phyloP scores from a whole-genome alignment of 2,113 vertebrate species.

The Argyrosomus japonicus region DNA sequence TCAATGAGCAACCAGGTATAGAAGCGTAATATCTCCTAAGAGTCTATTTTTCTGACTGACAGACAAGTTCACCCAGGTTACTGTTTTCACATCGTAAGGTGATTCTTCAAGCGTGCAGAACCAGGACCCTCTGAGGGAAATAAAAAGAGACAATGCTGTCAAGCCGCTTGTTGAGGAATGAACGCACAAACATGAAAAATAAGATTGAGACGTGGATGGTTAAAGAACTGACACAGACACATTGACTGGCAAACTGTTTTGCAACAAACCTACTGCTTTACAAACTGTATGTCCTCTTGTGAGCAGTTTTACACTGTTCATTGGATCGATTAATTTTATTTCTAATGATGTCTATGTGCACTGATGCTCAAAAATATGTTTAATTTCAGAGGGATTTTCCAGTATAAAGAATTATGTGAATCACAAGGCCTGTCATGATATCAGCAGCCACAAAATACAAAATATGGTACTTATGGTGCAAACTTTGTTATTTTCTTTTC shows the following conservation, averaged over 20 bases:
- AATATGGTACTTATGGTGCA: background rate
- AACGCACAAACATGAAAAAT: conserved; percentile 58
- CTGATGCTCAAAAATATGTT: conserved; percentile 31
- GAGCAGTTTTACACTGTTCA: conserved; percentile 42
- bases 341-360: conserved; percentile 45
- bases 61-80: conserved; percentile 77
- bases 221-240: conserved; percentile 28
- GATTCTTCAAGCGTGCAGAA: conserved; percentile 71
- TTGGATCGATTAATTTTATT: conserved; percentile 52
- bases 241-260: conserved; percentile 29
- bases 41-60: conserved; percentile 81
- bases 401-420: conserved; percentile 6
- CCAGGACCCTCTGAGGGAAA: conserved; percentile 65
- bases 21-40: conserved; percentile 78
- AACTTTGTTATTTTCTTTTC: background rate
- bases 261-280: conserved; percentile 30
- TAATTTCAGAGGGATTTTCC: conserved; percentile 16
- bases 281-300: conserved; percentile 37
- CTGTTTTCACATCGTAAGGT: conserved; percentile 65
- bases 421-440: conserved; percentile 9
- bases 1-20: conserved; percentile 80
- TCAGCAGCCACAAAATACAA: conserved; percentile 6
- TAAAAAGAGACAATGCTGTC: conserved; percentile 67
- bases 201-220: conserved; percentile 58
- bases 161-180: conserved; percentile 62